Base-by-base conservation (phyloP, 1,140 invertebrate genomes). In the Heterodera schachtii region DNA sequence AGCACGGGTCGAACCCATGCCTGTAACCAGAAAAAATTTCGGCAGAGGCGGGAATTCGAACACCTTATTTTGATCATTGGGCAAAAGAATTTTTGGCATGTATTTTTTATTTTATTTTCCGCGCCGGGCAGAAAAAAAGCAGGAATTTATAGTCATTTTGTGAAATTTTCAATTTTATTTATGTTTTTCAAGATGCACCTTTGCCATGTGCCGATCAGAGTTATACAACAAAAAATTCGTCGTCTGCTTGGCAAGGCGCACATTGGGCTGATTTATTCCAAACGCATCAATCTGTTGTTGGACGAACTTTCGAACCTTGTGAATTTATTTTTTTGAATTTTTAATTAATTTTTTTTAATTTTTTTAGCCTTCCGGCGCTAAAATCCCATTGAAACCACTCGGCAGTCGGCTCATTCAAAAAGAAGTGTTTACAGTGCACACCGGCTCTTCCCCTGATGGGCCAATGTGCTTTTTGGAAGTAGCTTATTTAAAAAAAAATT, bases 341-440 rank as follows among this genome's bases (percentile, higher is more conserved):
- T 81, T 93, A 93, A 91, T 46, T 44, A 69, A 41, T 70, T 82
- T 57, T 9, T 84, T 67, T 49, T 31, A 31, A 31, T 31, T 31
- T 31, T 52, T 81, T 0, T 41, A 80, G 67, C 44, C 78, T n/a
- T 9, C 44, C 13, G 60, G 19, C 43, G 78, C 31, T 19, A 80
- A 80, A 80, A 97, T 98, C 84, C 95, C 97, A 88, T 91, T 99
- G 83, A 96, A 96, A 91, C 96, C 96, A 46, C 91, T 97, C 67
- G 91, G 91, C 5, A 93, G 92, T 90, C 92, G 97, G 41, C 93
- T 97, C 89, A 93, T 97, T 91, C 95, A 98, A 91, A 93, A 97
- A 69, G 96, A 98, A 90, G 96, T 95, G 84, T 99, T 99, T 91
- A 97, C 97, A 43, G 96, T 99, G 47, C 96, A 99, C 91, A 94